Conservation (phyloP, 2,888 invertebrate genomes). For the Vandiemenella viatica region DNA sequence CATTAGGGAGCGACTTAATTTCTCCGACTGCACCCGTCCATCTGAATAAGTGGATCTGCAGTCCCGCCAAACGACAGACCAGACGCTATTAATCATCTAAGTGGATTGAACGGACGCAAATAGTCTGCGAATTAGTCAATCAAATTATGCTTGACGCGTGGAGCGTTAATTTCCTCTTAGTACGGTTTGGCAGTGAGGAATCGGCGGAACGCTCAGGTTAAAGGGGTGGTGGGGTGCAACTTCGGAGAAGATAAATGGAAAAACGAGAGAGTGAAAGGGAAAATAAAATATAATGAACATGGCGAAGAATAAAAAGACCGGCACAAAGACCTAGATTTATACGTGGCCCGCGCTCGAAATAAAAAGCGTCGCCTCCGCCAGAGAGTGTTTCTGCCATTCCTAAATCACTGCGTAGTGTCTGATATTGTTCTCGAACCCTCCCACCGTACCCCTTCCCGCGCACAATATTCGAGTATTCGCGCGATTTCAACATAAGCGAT, state of each 20-base stretch:
- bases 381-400: no score
- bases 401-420: not conserved
- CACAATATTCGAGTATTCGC: not conserved
- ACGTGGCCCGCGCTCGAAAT: not conserved
- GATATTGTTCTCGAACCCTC: not conserved
- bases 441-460: not conserved
- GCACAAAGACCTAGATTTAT: constrained; percentile 4
- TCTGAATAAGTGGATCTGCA: no score
- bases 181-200: no score
- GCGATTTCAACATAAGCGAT: not conserved
- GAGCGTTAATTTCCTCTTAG: no score
- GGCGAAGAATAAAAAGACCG: not conserved
- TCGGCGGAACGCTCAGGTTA: not conserved
- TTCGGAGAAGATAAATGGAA: constrained; percentile 3
- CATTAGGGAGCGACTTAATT: no score
- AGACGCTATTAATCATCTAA: no score
- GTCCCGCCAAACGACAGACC: no score
- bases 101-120: no score
- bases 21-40: no score
- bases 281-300: constrained; percentile 9
- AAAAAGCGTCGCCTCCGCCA: not conserved
- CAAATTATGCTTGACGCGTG: no score
- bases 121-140: no score
- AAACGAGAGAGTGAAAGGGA: constrained; percentile 8
- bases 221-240: not conserved